Evolutionary conservation across 2,888 invertebrate genomes (phyloP).

Genomic region (Drepana falcataria): DNA sequence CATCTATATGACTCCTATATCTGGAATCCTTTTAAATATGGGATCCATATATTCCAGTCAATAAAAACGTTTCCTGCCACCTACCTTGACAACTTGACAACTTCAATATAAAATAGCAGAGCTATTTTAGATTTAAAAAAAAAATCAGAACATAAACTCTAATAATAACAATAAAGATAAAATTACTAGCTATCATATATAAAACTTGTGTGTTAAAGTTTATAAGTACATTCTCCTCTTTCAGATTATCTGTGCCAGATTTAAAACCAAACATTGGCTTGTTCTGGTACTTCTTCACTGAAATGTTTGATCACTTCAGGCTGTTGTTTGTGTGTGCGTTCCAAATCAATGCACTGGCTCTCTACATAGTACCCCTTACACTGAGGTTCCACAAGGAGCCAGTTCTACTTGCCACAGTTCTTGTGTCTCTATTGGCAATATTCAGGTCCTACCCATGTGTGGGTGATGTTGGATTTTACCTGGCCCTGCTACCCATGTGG

Average conservation of each 20-base stretch:
- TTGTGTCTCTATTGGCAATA: conserved; percentile 90
- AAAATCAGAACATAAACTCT: too few relatives aligned
- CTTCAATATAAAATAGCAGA: too few relatives aligned
- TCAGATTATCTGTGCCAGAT: conserved; percentile 93
- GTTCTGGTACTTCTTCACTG: conserved; percentile 99
- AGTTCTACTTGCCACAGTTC: conserved; percentile 86
- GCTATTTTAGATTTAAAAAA: too few relatives aligned
- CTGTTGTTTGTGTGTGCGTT: conserved; percentile 96
- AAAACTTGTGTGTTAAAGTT: not conserved
- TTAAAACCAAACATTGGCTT: conserved; percentile 97
- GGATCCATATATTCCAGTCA: too few relatives aligned
- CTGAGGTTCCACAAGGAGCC: conserved; percentile 89
- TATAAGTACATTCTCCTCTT: conserved; percentile 36
- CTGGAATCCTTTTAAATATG: too few relatives aligned
- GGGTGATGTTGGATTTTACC: conserved; percentile 95
- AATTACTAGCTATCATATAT: too few relatives aligned
- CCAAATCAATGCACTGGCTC: conserved; percentile 95
- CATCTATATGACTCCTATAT: too few relatives aligned
- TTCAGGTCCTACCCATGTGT: conserved; percentile 98
- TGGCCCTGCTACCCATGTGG: conserved; percentile 95
- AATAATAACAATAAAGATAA: too few relatives aligned
- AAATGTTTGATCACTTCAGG: conserved; percentile 99
- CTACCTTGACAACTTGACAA: too few relatives aligned
- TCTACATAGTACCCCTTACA: conserved; percentile 94
- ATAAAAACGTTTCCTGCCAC: too few relatives aligned